A percentile compares a stretch with the other conserved stretches of the same genome.
Evolutionary conservation across 2,797 vertebrate species (phyloP).

Genomic region (Lepus oiostolus): DNA sequence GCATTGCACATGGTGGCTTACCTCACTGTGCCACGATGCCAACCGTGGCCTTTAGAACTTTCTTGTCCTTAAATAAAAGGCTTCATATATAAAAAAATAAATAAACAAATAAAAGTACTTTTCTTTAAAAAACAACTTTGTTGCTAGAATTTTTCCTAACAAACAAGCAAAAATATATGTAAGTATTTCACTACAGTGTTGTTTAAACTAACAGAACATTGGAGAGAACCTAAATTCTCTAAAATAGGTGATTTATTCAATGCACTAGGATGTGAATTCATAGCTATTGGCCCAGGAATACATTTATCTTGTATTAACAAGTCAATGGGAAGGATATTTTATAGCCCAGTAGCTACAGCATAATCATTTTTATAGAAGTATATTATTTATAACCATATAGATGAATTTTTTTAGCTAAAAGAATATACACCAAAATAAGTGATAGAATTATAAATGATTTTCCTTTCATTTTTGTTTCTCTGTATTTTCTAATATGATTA

Average conservation of each 20-base stretch:
- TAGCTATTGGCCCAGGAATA: slow-evolving; percentile 10
- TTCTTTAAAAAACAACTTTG: too few relatives aligned
- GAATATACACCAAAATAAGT: slow-evolving; percentile 20
- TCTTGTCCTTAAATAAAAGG: too few relatives aligned
- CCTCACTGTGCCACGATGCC: too few relatives aligned
- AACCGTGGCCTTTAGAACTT: too few relatives aligned
- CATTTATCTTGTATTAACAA: neutral
- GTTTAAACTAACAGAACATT: slow-evolving; percentile 43
- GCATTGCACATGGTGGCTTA: too few relatives aligned
- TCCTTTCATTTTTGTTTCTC: slow-evolving; percentile 32
- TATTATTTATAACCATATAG: slow-evolving; percentile 39
- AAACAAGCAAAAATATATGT: slow-evolving; percentile 2
- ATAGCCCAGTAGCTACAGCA: neutral
- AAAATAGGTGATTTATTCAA: slow-evolving; percentile 12
- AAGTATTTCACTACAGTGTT: neutral
- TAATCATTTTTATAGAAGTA: neutral
- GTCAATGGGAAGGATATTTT: slow-evolving; percentile 16
- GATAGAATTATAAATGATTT: slow-evolving; percentile 19
- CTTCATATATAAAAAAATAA: too few relatives aligned
- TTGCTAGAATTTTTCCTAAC: neutral
- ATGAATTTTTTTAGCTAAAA: neutral
- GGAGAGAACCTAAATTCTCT: slow-evolving; percentile 44
- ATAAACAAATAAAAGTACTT: too few relatives aligned
- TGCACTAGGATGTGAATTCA: neutral
- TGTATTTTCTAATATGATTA: slow-evolving; percentile 57